phyloP scores from a whole-genome alignment of 2,113 vertebrate species.

The Hemiprocne comata region DNA sequence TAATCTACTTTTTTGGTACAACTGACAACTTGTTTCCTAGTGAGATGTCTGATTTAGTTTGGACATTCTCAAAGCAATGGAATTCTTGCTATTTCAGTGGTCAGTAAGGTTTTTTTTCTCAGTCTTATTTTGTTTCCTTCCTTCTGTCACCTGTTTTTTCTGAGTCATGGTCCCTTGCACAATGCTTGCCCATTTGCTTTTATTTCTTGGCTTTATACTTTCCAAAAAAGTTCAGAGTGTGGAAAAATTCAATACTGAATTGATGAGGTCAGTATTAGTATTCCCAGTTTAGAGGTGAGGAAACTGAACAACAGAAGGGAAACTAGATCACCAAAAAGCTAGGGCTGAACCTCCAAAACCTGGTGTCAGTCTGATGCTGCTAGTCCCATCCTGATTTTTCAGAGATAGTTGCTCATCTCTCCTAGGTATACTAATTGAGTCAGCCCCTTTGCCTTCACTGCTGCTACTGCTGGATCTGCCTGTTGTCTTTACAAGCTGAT shows the following conservation, averaged over 20 bases:
- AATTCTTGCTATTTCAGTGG: not conserved
- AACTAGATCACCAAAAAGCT: not conserved
- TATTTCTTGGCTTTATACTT: not conserved
- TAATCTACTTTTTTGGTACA: not conserved
- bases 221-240: not conserved
- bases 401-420: not conserved
- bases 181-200: not conserved
- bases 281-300: not conserved
- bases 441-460: not conserved
- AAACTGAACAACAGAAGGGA: not conserved
- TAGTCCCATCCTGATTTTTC: not conserved
- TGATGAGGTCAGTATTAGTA: not conserved
- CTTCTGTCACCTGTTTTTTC: not conserved
- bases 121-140: not conserved
- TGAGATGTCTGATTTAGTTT: not conserved
- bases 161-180: not conserved
- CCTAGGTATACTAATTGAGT: not conserved
- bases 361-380: not conserved
- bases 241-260: not conserved
- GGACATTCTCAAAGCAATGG: not conserved
- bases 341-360: not conserved
- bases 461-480: not conserved
- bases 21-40: not conserved
- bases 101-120: not conserved
- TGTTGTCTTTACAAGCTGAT: not conserved